Base-by-base conservation (phyloP, 2,888 invertebrate species). In the Drosophila pegasa region DNA sequence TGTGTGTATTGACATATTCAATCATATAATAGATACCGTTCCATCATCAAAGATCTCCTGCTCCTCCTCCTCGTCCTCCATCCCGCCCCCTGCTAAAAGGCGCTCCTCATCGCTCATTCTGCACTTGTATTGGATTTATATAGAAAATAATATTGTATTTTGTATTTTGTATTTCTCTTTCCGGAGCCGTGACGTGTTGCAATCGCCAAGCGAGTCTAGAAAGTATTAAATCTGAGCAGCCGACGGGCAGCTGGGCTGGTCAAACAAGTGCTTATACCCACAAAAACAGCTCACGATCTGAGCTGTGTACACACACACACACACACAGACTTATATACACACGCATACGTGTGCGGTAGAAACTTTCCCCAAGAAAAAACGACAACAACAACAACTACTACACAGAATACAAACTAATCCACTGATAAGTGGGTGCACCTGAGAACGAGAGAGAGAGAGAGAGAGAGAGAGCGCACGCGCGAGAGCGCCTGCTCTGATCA, bases 21-120 rank as follows among this genome's bases (percentile, higher is more conserved):
- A 51, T 38, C 41, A 43, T 37, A 38, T 47, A 60, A 33, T 48
- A 48, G 14, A 50, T 87, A 86, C 85, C 88, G 69, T 59, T 51
- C 78, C 87, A 52, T 86, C 85, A 48, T 86, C 88, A 38, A 69
- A 86, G 50, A 88, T 83, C 56, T 88, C 88, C 66, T 88, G 85
- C 27, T 85, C 85, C 27, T 81, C 85, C 33, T 72, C 70, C 22
- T 59, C 81, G 6, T 85, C 85, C 27, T 81, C 85, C 33, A 71
- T 69, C 22, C 57, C 81, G 6, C 31, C 62, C 10, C 61, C 57
- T 12, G 62, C 66, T 9, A 56, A 64, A 14, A 65, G 33, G 12
- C 51, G 50, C 22, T 80, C 76, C 14, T 80, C 78, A 12, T 69
- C 70, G 27, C 61, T 75, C 84, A 84, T 84, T 61, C 64, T 61